A percentile compares a stretch with the other conserved stretches of the same genome.
phyloP scores from a whole-genome alignment of 2,113 vertebrate genomes.

The Coracopsis vasa region DNA sequence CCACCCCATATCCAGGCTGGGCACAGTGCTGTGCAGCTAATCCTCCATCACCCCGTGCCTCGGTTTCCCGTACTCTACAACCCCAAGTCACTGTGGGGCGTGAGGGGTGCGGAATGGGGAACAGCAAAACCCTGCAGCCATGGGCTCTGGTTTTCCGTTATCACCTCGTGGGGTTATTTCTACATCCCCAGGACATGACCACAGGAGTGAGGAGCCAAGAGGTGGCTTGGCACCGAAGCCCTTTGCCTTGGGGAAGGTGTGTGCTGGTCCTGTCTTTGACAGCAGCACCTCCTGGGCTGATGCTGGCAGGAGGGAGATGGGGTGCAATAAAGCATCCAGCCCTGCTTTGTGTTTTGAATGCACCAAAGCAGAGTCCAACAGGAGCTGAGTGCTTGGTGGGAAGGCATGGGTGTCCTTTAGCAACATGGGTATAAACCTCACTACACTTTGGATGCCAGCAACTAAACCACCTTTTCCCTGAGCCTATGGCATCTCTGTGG shows the following conservation, averaged over 20 bases:
- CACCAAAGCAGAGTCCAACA: background rate
- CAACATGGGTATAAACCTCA: background rate
- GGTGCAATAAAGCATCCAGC: background rate
- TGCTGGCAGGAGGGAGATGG: background rate
- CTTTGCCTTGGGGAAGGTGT: background rate
- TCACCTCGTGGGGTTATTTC: background rate
- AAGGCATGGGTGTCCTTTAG: background rate
- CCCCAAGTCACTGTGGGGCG: background rate
- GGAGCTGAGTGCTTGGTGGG: background rate
- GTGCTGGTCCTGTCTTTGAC: background rate
- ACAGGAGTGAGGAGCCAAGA: background rate
- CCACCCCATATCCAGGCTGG: background rate
- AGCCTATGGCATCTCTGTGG: rapidly evolving
- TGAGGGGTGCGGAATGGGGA: background rate
- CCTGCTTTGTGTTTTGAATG: background rate
- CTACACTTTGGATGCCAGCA: background rate
- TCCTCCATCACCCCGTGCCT: background rate
- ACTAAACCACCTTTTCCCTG: background rate
- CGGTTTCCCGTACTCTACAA: background rate
- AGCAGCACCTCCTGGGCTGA: background rate
- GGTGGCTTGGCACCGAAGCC: background rate
- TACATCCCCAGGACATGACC: background rate
- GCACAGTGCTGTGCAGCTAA: background rate
- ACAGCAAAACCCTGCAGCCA: background rate
- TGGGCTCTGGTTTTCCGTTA: background rate